A percentile compares a stretch with the other conserved stretches of the same genome.
Conservation (phyloP, 1,140 invertebrate genomes). For the Palaemon carinicauda region DNA sequence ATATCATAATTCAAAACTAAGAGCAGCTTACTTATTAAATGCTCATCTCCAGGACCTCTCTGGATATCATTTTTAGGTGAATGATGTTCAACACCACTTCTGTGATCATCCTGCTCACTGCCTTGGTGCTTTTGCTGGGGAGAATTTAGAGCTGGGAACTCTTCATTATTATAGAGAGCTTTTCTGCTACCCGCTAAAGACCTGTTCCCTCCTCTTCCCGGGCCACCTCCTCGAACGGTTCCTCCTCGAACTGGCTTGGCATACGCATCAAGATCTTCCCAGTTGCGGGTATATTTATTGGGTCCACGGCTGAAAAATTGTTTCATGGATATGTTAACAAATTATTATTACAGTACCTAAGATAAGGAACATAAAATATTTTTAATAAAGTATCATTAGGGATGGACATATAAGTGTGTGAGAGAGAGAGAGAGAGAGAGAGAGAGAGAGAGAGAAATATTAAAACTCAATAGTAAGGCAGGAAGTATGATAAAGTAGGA, state of each 20-base stretch:
- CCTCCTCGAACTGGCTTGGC: slow-evolving; percentile 63
- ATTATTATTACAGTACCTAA: neutral
- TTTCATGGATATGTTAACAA: neutral
- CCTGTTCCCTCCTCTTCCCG: slow-evolving; percentile 16
- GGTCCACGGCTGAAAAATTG: slow-evolving; percentile 76
- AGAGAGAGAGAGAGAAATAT: no score
- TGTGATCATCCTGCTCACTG: neutral
- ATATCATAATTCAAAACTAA: neutral
- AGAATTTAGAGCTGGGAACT: slow-evolving; percentile 29
- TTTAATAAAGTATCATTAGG: neutral
- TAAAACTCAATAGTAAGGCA: no score
- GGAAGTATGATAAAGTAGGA: no score
- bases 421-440: no score
- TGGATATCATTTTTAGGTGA: neutral
- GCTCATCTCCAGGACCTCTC: neutral
- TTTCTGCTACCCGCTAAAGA: slow-evolving; percentile 10
- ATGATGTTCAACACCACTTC: neutral
- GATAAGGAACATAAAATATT: neutral
- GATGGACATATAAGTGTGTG: no score
- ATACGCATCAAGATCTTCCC: slow-evolving; percentile 92
- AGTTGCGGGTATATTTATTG: slow-evolving; percentile 89
- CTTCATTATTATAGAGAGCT: slow-evolving; percentile 45
- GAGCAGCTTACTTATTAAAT: neutral
- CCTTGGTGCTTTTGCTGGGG: neutral
- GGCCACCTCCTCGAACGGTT: slow-evolving; percentile 45